Evolutionary conservation across 2,797 vertebrate genomes (phyloP).

Genomic region (Acipenser ruthenus): DNA sequence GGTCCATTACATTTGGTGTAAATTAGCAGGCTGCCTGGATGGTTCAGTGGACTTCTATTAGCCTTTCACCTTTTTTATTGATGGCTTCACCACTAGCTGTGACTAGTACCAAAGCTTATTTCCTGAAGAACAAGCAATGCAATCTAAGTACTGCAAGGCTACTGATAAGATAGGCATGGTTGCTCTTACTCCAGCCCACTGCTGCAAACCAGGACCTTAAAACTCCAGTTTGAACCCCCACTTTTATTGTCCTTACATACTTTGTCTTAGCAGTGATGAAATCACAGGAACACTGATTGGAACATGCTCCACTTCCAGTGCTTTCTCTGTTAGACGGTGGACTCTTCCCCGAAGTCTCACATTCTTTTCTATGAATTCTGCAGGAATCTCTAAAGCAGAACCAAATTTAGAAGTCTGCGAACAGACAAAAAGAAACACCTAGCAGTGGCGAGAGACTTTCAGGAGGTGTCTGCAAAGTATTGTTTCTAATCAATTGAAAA

Average conservation of each 20-base stretch:
- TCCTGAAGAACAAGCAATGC: neutral
- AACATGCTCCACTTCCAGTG: conserved; percentile 80
- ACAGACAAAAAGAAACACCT: too few species aligned
- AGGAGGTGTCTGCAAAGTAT: too few species aligned
- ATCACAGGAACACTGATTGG: conserved; percentile 75
- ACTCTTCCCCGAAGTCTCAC: conserved; percentile 79
- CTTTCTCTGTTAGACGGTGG: conserved; percentile 58
- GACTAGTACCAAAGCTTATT: neutral
- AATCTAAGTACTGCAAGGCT: neutral
- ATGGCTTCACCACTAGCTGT: conserved; percentile 17
- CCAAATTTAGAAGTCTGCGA: conserved; percentile 59
- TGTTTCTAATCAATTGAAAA: too few species aligned
- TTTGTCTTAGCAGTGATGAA: conserved; percentile 58
- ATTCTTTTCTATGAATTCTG: conserved; percentile 72
- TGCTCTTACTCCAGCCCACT: neutral
- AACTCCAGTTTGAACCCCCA: too few species aligned
- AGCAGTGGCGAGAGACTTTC: too few species aligned
- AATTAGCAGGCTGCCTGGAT: too few species aligned
- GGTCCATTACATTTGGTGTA: too few species aligned
- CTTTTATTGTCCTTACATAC: conserved; percentile 45
- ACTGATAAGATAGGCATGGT: neutral
- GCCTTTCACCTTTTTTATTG: too few species aligned
- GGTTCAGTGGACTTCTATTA: conserved; percentile 2
- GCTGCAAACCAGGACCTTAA: too few species aligned
- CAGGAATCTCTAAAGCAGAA: conserved; percentile 69